These are phyloP conservation scores for Dyspetes luteomarginatus DNA, from an alignment of 2,888 invertebrate species.

Conservation along the genomic window DNA sequence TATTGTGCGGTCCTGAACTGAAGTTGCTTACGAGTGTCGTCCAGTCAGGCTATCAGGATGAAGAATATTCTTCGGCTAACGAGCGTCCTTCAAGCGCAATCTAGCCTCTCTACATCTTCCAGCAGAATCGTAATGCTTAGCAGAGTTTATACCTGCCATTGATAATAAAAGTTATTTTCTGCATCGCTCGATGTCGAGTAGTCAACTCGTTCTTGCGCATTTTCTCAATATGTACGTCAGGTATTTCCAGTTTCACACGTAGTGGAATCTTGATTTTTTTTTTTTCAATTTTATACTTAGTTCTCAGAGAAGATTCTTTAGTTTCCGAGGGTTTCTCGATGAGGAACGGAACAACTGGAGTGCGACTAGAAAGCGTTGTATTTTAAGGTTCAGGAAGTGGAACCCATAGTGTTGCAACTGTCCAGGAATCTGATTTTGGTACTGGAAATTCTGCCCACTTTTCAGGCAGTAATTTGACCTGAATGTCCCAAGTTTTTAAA, in stretches of 20 bases:
- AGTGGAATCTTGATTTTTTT: background rate
- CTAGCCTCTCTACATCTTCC: slow-evolving; percentile 9
- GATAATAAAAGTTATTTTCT: slow-evolving; percentile 39
- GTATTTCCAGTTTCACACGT: background rate
- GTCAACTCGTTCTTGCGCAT: slow-evolving; percentile 9
- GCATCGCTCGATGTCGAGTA: slow-evolving; percentile 1
- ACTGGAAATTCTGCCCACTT: no score
- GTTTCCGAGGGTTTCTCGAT: no score
- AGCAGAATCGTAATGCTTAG: slow-evolving; percentile 4
- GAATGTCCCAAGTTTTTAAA: no score
- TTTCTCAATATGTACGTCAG: background rate
- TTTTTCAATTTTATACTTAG: no score
- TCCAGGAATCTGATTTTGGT: no score
- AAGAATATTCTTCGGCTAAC: slow-evolving; percentile 49
- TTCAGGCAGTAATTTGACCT: no score
- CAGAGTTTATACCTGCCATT: slow-evolving; percentile 24
- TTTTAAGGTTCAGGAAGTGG: no score
- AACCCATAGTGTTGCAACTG: no score
- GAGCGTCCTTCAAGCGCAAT: slow-evolving; percentile 46
- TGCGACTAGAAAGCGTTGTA: no score
- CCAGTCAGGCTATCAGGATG: background rate
- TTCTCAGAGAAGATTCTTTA: no score
- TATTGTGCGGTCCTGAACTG: slow-evolving; percentile 19
- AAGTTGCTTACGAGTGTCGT: slow-evolving; percentile 8
- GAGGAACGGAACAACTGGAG: no score